A percentile compares a stretch with the other conserved stretches of the same genome.
Evolutionary conservation across 2,113 vertebrate genomes (phyloP).

Genomic region (Falcunculus frontatus): DNA sequence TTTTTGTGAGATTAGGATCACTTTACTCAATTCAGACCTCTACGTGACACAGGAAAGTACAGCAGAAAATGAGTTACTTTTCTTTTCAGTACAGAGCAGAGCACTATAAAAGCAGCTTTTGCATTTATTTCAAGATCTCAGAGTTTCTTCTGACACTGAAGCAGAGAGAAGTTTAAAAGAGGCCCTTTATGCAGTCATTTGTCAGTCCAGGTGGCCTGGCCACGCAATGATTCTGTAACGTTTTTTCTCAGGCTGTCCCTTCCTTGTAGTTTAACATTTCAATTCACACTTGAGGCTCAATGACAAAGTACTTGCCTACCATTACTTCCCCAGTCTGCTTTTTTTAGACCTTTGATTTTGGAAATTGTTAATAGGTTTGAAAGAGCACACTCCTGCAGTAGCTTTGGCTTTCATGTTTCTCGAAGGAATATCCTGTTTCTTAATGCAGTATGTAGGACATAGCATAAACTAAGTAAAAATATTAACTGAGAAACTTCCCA

Average conservation of each 20-base stretch:
- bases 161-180: conserved; percentile 23
- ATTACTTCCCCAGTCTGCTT: neutral
- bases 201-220: conserved; percentile 30
- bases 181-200: conserved; percentile 18
- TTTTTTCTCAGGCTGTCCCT: conserved; percentile 30
- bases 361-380: neutral
- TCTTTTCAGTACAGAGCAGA: neutral
- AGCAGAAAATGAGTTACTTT: conserved; percentile 38
- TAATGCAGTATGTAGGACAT: neutral
- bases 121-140: conserved; percentile 28
- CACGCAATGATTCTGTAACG: neutral
- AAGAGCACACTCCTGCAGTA: neutral
- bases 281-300: neutral
- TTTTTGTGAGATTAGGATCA: conserved; percentile 52
- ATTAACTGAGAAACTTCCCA: neutral
- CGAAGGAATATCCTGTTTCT: neutral
- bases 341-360: conserved; percentile 6
- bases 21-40: conserved; percentile 6
- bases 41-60: neutral
- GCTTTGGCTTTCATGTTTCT: conserved; percentile 23
- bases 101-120: conserved; percentile 55
- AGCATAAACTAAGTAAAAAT: neutral
- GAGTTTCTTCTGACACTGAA: conserved; percentile 43
- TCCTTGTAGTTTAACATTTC: conserved; percentile 41
- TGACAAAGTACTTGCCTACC: neutral